phyloP scores from a whole-genome alignment of 2,113 vertebrate species.

The Chloropsis cyanopogon region DNA sequence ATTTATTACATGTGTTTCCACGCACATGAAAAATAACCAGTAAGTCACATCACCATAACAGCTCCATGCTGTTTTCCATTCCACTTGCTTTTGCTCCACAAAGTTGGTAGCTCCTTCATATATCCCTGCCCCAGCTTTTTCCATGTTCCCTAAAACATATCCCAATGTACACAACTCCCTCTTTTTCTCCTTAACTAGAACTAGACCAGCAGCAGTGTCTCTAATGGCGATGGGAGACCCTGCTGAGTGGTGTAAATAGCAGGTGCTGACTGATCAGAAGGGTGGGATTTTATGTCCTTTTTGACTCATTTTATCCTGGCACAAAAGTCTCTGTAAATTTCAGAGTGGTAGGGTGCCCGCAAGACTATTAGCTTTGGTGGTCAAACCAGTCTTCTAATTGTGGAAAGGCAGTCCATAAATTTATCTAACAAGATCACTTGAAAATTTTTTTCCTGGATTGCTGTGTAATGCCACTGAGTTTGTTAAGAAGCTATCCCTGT shows the following conservation, averaged over 20 bases:
- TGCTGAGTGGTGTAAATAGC: accelerated
- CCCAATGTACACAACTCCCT: not conserved
- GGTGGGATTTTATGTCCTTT: not conserved
- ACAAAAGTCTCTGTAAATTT: not conserved
- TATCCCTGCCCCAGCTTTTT: not conserved
- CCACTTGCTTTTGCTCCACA: not conserved
- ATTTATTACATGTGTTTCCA: not conserved
- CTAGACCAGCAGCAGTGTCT: not conserved
- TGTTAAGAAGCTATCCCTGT: not conserved
- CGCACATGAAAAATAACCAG: not conserved
- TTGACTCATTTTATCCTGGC: not conserved
- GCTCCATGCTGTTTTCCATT: not conserved
- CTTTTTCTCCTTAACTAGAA: not conserved
- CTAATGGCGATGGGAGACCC: accelerated
- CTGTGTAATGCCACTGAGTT: not conserved
- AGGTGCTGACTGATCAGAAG: not conserved
- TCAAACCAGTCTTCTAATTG: not conserved
- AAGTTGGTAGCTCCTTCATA: not conserved
- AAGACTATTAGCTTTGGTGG: not conserved
- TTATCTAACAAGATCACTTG: accelerated
- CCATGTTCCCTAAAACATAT: not conserved
- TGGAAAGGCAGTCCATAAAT: not conserved
- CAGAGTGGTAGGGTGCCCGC: accelerated
- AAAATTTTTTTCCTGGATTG: not conserved
- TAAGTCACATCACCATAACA: not conserved